phyloP scores from a whole-genome alignment of 1,140 invertebrate genomes.

The Rhagoletis zephyria region DNA sequence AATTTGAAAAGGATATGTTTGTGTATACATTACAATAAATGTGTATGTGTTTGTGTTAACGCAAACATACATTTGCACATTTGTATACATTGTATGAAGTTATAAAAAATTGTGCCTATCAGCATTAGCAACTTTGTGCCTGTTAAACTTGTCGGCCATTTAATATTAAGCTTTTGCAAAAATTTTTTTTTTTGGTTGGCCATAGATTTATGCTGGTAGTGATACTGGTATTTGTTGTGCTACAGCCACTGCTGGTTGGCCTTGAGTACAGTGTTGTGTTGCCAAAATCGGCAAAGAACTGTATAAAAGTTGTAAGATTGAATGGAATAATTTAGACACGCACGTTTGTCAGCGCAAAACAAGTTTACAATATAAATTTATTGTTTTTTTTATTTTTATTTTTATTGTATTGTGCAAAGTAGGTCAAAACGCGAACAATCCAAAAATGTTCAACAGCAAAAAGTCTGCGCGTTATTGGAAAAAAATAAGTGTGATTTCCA shows the following conservation, averaged over 20 bases:
- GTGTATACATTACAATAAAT: background rate
- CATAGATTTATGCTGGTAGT: background rate
- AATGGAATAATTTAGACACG: conserved; percentile 11
- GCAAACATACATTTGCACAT: background rate
- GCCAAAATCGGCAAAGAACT: background rate
- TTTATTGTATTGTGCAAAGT: conserved; percentile 12
- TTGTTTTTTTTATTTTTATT: background rate
- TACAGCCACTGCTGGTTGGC: background rate
- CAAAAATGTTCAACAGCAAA: background rate
- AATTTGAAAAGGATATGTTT: too few species aligned
- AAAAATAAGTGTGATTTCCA: background rate
- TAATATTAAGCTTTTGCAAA: background rate
- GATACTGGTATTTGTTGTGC: background rate
- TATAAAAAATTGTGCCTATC: background rate
- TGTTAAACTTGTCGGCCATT: conserved; percentile 7
- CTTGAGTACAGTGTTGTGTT: background rate
- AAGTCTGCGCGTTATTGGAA: background rate
- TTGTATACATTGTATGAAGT: background rate
- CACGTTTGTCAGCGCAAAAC: background rate
- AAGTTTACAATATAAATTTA: background rate
- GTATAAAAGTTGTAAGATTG: background rate
- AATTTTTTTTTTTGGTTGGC: background rate
- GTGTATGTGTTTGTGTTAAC: background rate
- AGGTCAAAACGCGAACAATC: background rate
- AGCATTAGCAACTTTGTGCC: background rate